Percentiles rank a stretch among this genome's conserved stretches.
These are phyloP conservation scores for Pelmatolapia mariae DNA, from an alignment of 2,113 vertebrate species.

Conservation along the genomic window DNA sequence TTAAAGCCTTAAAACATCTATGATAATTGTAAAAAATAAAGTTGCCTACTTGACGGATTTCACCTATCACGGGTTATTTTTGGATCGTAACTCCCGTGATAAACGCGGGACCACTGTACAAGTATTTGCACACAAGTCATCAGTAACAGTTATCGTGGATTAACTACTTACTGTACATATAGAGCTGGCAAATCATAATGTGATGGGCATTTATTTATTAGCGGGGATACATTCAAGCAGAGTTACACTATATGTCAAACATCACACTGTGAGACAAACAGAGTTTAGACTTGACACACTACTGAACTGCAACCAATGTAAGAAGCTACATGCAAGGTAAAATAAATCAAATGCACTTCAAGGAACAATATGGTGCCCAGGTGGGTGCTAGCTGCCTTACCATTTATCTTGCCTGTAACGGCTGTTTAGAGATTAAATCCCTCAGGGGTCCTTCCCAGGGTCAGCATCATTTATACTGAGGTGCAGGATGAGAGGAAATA, in stretches of 20 bases:
- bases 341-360: slow-evolving; percentile 58
- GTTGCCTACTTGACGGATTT: fast-evolving
- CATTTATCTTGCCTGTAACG: slow-evolving; percentile 57
- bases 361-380: slow-evolving; percentile 50
- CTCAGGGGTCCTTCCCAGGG: slow-evolving; percentile 43
- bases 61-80: fast-evolving
- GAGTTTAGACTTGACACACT: not conserved
- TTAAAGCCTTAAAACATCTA: not conserved
- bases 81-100: not conserved
- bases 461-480: slow-evolving; percentile 53
- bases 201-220: not conserved
- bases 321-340: slow-evolving; percentile 19
- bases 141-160: not conserved
- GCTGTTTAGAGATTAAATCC: slow-evolving; percentile 62
- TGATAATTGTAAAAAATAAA: not conserved
- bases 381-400: slow-evolving; percentile 35
- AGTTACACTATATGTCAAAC: not conserved
- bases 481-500: slow-evolving; percentile 29
- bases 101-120: not conserved
- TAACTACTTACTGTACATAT: not conserved
- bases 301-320: not conserved
- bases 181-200: not conserved
- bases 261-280: not conserved
- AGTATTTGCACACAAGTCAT: not conserved
- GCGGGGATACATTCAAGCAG: not conserved